Base-by-base conservation (phyloP, 1,140 invertebrate species). In the Drosophila mayri region DNA sequence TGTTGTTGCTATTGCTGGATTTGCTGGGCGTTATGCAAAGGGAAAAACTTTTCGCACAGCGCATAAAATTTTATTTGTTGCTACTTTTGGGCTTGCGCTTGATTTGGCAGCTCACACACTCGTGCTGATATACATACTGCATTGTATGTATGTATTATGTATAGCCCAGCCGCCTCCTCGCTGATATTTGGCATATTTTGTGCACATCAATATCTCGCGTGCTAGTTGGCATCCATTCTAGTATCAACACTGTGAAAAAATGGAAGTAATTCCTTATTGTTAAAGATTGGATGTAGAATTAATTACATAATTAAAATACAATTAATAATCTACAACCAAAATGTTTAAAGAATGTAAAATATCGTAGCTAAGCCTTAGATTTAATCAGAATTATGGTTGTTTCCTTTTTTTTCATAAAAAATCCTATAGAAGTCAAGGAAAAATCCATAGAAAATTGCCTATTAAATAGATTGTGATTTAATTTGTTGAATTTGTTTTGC, bases 61-160 rank as follows among this genome's bases (percentile, higher is more conserved):
- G 85, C 85, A 88, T 88, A 88, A 90, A 90, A 88, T 90, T 90
- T 88, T 88, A 88, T 88, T 90, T 90, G 85, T 90, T 90, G 85
- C 85, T 90, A 90, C 85, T 90, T 90, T 90, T 85, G 81, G 81
- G 85, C 85, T 90, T 85, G 78, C 85, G 81, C 85, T 90, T 90
- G 85, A 90, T 90, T 90, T 90, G 85, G 85, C 85, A 88, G 76
- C 80, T 46, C 71, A 40, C 30, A 38, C 50, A 38, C 50, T 28
- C 55, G 30, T 18, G 25, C 35, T 37, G 22, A 54, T 37, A 38
- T 16, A 52, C 49, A 52, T 0, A 9, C 6, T 18, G n/a, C 25
- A 2, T 3, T 35, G 32, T 35, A 58, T 43, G 41, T 43, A 41
- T 73, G 73, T 40, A 54, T 62, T 40, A 60, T 60, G 46, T 52